phyloP scores from a whole-genome alignment of 2,797 vertebrate species.

The Acrossocheilus wenchowensis region DNA sequence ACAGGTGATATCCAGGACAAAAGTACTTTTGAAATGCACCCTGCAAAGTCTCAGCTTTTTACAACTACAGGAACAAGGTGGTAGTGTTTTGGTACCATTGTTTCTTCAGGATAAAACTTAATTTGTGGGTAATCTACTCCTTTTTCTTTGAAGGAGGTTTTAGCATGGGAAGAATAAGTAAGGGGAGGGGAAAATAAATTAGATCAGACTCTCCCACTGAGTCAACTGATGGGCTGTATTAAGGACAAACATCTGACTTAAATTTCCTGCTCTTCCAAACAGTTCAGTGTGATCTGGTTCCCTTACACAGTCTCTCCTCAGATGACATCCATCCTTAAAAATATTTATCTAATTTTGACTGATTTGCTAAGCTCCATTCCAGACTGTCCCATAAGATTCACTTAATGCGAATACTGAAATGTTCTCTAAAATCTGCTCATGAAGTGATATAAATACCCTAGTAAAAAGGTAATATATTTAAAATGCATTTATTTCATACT shows the following conservation, averaged over 20 bases:
- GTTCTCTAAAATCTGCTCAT: not conserved
- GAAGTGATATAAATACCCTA: not conserved
- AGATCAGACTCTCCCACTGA: slow-evolving; percentile 49
- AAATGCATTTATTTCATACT: too few species aligned
- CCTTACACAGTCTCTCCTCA: slow-evolving; percentile 29
- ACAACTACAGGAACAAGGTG: not conserved
- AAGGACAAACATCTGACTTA: slow-evolving; percentile 70
- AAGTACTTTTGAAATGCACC: not conserved
- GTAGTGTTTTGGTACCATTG: not conserved
- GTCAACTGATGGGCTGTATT: slow-evolving; percentile 12
- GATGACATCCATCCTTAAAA: slow-evolving; percentile 27
- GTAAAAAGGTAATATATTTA: too few species aligned
- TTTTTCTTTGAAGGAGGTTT: not conserved
- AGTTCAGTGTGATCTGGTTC: slow-evolving; percentile 7
- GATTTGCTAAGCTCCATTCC: not conserved
- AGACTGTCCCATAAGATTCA: not conserved
- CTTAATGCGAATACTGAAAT: not conserved
- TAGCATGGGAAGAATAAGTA: slow-evolving; percentile 34
- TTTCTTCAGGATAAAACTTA: not conserved
- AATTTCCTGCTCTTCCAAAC: slow-evolving; percentile 62
- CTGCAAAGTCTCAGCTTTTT: not conserved
- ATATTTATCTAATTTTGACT: not conserved
- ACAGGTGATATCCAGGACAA: not conserved
- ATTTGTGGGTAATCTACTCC: not conserved
- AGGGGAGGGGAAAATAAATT: slow-evolving; percentile 61